Evolutionary conservation across 2,797 vertebrate species (phyloP).

Genomic region (Toxotes lorentzi): DNA sequence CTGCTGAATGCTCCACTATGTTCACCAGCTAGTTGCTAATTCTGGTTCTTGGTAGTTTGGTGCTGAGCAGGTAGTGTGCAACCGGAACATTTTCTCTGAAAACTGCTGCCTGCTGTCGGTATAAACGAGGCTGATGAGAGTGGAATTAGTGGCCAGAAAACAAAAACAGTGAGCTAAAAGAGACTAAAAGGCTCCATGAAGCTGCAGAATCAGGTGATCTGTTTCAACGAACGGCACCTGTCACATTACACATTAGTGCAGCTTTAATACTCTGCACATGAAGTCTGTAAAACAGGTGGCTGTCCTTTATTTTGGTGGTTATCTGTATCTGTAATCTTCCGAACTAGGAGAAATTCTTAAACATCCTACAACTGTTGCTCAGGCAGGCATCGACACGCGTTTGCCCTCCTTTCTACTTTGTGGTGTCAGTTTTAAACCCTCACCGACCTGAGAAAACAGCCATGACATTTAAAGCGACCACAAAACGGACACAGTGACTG

Average conservation of each 20-base stretch:
- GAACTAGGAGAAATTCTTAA: not conserved
- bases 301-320: constrained; percentile 27
- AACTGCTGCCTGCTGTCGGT: not conserved
- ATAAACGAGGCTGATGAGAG: not conserved
- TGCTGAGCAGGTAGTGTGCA: not conserved
- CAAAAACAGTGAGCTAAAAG: not conserved
- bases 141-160: not conserved
- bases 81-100: no score
- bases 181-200: not conserved
- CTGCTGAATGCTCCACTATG: not conserved
- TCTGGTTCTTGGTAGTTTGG: not conserved
- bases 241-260: not conserved
- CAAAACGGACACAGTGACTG: not conserved
- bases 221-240: not conserved
- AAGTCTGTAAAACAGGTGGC: not conserved
- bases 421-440: constrained; percentile 2
- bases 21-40: not conserved
- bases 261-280: not conserved
- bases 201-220: not conserved
- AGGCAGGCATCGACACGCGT: constrained; percentile 4
- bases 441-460: not conserved
- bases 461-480: not conserved
- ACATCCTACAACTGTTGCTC: not conserved
- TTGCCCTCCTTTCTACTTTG: constrained; percentile 10
- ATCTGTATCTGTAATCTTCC: not conserved